phyloP scores from a whole-genome alignment of 2,797 vertebrate genomes.

The Pipistrellus pipistrellus region DNA sequence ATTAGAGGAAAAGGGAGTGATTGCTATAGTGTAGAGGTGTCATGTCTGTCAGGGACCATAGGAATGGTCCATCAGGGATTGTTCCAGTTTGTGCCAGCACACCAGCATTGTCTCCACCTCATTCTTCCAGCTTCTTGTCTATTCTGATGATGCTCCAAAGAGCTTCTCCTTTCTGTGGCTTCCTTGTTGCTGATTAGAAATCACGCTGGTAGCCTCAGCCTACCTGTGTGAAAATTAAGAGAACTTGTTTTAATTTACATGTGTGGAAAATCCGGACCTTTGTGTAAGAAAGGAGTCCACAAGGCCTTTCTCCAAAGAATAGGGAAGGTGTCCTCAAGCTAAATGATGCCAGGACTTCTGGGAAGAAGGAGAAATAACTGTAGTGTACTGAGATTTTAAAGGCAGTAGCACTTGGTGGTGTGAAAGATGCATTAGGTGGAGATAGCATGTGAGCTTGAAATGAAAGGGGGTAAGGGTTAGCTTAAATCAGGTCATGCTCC shows the following conservation, averaged over 20 bases:
- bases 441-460: not conserved
- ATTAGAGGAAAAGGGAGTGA: not conserved
- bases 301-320: not conserved
- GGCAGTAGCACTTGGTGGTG: not conserved
- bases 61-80: too few species aligned
- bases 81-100: not conserved
- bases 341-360: not conserved
- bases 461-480: not conserved
- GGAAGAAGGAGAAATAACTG: not conserved
- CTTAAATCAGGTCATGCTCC: not conserved
- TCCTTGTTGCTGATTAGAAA: not conserved
- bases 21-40: too few species aligned
- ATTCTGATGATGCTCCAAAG: not conserved
- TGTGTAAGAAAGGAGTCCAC: not conserved
- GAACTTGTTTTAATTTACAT: slow-evolving; percentile 30
- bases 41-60: not conserved
- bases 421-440: not conserved
- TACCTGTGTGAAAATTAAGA: not conserved
- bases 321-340: not conserved
- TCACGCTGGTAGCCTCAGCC: not conserved
- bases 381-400: not conserved
- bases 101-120: not conserved
- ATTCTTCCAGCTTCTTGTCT: not conserved
- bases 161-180: not conserved
- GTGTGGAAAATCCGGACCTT: not conserved